Base-by-base conservation (phyloP, 2,888 invertebrate species). In the Phortica magna region DNA sequence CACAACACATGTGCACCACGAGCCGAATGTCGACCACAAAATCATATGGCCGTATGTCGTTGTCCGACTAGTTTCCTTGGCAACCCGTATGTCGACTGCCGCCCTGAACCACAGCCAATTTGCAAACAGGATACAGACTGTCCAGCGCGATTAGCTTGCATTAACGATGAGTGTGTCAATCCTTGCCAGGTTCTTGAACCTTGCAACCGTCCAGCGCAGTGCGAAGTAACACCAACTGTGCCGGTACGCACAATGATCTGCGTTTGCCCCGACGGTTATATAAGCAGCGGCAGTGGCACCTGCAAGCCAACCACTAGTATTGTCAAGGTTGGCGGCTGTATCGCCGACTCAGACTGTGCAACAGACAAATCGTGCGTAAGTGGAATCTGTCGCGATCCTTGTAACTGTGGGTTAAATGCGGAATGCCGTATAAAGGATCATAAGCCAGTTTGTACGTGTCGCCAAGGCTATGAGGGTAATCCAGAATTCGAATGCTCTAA, bases 181-280 rank as follows among this genome's bases (percentile, higher is more conserved):
- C 97, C 98, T 7, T 98, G 98, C 88, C 91, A 93, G 3, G 94
- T 94, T 9, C 92, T 97, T 72, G 94, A 95, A 83, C 98, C 98
- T 2, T 98, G 98, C 89, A 94, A 94, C 65, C 93, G 94, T 74
- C 97, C 97, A 53, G 95, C 97, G 0, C 94, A 94, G 80, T 98
- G 98, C 89, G 94, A 95, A 91, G 97, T 97, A 0, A 94, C 96
- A 39, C 94, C 95, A 0, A 96, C 97, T 5, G 91, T 95, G 41
- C 97, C 98, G 0, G 96, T 97, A 7, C 94, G 97, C 79, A 97
- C 97, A 0, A 96, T 98, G 96, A 94, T 97, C 55, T 98, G 98
- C 89, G 94, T 96, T 3, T 98, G 98, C 86, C 96, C 97, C 41
- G 96, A 96, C 73, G 98, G 98, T 19, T 97, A 96, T 85, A 94